Percentiles rank a stretch among this genome's conserved stretches.
phyloP scores from a whole-genome alignment of 2,797 vertebrate species.

The Coilia nasus region DNA sequence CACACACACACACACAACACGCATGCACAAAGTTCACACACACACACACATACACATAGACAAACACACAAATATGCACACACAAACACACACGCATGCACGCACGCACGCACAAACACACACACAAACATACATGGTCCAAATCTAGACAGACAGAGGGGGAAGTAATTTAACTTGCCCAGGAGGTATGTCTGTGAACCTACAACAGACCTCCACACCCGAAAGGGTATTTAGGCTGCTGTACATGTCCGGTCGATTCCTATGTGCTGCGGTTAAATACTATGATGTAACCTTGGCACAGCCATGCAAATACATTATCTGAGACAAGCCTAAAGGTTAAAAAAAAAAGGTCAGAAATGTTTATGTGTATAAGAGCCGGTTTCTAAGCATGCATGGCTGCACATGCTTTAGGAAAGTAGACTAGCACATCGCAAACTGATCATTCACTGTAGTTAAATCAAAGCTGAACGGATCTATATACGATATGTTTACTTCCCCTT shows the following conservation, averaged over 20 bases:
- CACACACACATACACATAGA: neutral
- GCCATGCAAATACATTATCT: neutral
- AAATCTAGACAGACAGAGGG: constrained; percentile 2
- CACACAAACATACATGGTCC: neutral
- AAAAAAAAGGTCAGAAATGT: neutral
- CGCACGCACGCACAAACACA: neutral
- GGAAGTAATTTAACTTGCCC: constrained; percentile 2
- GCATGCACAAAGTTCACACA: neutral
- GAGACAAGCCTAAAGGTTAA: neutral
- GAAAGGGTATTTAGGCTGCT: neutral
- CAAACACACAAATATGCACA: neutral
- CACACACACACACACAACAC: neutral
- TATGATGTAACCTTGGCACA: neutral
- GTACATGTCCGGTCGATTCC: neutral
- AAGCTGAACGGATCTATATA: neutral
- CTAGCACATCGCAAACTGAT: neutral
- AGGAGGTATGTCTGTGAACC: constrained; percentile 12
- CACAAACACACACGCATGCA: neutral
- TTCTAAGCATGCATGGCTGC: neutral
- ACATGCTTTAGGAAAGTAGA: neutral
- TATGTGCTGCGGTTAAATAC: neutral
- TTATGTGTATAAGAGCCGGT: neutral
- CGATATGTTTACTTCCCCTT: neutral
- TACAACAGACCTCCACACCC: neutral
- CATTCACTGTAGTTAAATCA: neutral